Base-by-base conservation (phyloP, 2,888 invertebrate species). In the Pandemis corylana region DNA sequence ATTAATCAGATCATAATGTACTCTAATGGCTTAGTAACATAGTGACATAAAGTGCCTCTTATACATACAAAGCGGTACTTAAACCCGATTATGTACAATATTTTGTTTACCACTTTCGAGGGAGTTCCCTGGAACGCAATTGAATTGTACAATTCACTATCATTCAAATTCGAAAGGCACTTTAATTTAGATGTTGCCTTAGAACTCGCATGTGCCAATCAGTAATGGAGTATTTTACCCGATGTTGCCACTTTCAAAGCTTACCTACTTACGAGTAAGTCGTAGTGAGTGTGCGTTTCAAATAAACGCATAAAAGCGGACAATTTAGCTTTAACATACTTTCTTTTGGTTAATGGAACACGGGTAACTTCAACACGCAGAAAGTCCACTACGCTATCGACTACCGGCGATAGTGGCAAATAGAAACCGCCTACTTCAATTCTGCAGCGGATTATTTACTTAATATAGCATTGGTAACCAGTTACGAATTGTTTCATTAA, bases 281-380 rank as follows among this genome's bases (percentile, higher is more conserved):
- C 49, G 59, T 49, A 46, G 36, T 20, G 15, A 13, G 41, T 49
- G 41, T 49, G 65, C 76, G 68, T 77, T 77, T 74, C 76, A 79
- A 79, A 80, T 78, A 78, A 78, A 76, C 77, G 76, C 68, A 68
- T 75, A 79, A 78, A 56, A 78, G 78, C 79, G 79, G 78, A n/a
- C 51, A 42, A 76, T 76, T 78, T 70, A 67, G 77, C 75, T 56
- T 76, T 79, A 81, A 78, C 83, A 83, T 77, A 85, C 84, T 84
- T 84, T 83, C 84, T 66, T 81, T 74, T 72, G 69, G 79, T 73
- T 71, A 72, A 74, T 74, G 76, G 78, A 78, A 74, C 78, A 62
- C 61, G 42, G 64, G 71, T 78, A 66, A 72, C 68, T 78, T 77
- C 78, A 77, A 72, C 74, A 78, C 75, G 79, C 80, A 80, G 81